These are phyloP conservation scores for Megalopta genalis DNA, from an alignment of 1,140 invertebrate genomes.

Conservation along the genomic window DNA sequence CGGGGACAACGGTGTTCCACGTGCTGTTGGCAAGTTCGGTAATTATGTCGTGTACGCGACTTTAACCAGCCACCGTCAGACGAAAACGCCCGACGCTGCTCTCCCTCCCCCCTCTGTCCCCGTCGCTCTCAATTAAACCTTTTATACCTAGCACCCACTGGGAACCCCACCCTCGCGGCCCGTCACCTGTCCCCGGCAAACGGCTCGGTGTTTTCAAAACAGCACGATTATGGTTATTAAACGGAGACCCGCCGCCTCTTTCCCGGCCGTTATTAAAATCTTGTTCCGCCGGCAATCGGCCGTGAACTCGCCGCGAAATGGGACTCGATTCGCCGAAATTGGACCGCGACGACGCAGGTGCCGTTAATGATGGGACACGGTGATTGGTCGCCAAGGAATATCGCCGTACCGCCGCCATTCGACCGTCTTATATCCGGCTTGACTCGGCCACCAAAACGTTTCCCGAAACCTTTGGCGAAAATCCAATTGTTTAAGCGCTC, in stretches of 20 bases:
- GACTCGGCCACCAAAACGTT: too few species aligned
- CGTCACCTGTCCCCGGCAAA: conserved; percentile 4
- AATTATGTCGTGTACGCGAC: conserved; percentile 59
- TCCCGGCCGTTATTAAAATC: conserved; percentile 27
- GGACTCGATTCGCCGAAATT: conserved; percentile 26
- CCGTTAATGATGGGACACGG: conserved; percentile 18
- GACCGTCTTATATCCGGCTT: neutral
- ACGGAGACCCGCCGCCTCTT: neutral
- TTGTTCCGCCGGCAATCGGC: neutral
- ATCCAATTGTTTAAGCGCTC: too few species aligned
- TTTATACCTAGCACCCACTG: conserved; percentile 38
- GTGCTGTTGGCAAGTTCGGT: conserved; percentile 55
- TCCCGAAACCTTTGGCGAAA: too few species aligned
- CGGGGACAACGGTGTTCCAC: conserved; percentile 25
- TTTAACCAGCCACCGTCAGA: conserved; percentile 50
- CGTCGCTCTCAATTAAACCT: conserved; percentile 58
- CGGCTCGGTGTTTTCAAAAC: conserved; percentile 23
- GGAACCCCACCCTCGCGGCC: conserved; percentile 2
- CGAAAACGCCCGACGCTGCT: conserved; percentile 51
- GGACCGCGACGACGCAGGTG: conserved; percentile 16
- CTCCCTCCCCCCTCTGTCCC: conserved; percentile 3
- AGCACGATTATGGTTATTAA: conserved; percentile 38
- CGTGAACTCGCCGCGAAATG: neutral
- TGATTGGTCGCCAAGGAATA: conserved; percentile 19
- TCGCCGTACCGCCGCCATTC: neutral